A percentile compares a stretch with the other conserved stretches of the same genome.
These are phyloP conservation scores for Hemistola chrysoprasaria DNA, from an alignment of 2,888 invertebrate species.

Conservation along the genomic window DNA sequence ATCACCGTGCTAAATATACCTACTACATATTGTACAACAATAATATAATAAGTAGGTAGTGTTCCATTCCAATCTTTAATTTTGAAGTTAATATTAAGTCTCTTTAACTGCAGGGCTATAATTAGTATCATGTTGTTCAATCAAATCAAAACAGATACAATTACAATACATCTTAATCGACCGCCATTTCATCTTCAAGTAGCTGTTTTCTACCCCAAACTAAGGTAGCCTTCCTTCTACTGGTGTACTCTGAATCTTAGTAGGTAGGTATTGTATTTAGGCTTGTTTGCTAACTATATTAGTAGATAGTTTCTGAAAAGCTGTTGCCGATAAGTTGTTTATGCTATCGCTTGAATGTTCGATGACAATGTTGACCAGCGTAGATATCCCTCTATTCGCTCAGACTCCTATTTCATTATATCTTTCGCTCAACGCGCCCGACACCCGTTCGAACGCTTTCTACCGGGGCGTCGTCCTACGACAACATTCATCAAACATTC, in stretches of 20 bases:
- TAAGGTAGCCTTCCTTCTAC: neutral
- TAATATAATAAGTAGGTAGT: too few species aligned
- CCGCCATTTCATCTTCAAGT: too few species aligned
- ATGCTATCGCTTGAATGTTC: conserved; percentile 71
- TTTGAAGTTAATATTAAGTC: too few species aligned
- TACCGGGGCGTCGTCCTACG: conserved; percentile 48
- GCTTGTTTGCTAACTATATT: conserved; percentile 14
- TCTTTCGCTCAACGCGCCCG: conserved; percentile 21
- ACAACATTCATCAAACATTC: conserved; percentile 83
- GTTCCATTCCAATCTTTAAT: too few species aligned
- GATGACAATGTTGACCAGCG: conserved; percentile 73
- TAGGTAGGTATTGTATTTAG: neutral
- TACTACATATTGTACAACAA: too few species aligned
- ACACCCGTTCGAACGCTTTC: conserved; percentile 37
- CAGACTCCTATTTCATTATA: conserved; percentile 27
- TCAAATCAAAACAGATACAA: too few species aligned
- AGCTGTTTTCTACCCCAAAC: too few species aligned
- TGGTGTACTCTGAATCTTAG: neutral
- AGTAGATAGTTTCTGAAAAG: conserved; percentile 25
- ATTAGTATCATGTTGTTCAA: too few species aligned
- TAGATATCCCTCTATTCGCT: conserved; percentile 34
- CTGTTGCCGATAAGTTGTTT: conserved; percentile 19
- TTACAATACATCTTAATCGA: too few species aligned
- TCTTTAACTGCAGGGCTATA: too few species aligned
- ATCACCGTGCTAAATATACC: conserved; percentile 20